Evolutionary conservation across 2,888 invertebrate species (phyloP).

Genomic region (Chouioia cunea): DNA sequence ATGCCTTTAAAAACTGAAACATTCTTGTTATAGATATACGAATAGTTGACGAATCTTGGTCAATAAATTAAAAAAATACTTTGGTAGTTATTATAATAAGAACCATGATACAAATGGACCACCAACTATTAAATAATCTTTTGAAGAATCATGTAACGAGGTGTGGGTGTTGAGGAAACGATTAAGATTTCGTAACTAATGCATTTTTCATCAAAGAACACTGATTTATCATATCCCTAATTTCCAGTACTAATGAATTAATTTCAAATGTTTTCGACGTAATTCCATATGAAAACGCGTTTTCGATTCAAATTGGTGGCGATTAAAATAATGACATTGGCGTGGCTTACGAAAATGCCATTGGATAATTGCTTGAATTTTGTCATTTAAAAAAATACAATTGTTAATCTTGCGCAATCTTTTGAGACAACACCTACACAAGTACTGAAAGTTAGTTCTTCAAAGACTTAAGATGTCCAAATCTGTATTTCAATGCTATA

Average conservation of each 20-base stretch:
- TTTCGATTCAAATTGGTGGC: constrained; percentile 6
- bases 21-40: too few species aligned
- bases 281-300: constrained; percentile 14
- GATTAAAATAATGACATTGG: constrained; percentile 15
- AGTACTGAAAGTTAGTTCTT: too few species aligned
- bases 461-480: too few species aligned
- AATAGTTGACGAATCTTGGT: too few species aligned
- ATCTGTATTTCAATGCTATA: too few species aligned
- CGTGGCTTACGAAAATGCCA: constrained; percentile 6
- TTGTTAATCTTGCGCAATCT: too few species aligned
- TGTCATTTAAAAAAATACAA: neutral
- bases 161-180: constrained; percentile 32
- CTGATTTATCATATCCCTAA: constrained; percentile 22
- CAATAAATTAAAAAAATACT: too few species aligned
- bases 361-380: neutral
- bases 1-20: too few species aligned
- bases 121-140: neutral
- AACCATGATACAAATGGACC: too few species aligned
- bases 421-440: too few species aligned
- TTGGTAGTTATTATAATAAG: too few species aligned
- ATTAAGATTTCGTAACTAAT: constrained; percentile 23
- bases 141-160: constrained; percentile 8
- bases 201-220: constrained; percentile 24
- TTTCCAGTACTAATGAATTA: constrained; percentile 7
- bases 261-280: neutral